Conservation (phyloP, 1,140 invertebrate genomes). For the Homalodisca vitripennis region DNA sequence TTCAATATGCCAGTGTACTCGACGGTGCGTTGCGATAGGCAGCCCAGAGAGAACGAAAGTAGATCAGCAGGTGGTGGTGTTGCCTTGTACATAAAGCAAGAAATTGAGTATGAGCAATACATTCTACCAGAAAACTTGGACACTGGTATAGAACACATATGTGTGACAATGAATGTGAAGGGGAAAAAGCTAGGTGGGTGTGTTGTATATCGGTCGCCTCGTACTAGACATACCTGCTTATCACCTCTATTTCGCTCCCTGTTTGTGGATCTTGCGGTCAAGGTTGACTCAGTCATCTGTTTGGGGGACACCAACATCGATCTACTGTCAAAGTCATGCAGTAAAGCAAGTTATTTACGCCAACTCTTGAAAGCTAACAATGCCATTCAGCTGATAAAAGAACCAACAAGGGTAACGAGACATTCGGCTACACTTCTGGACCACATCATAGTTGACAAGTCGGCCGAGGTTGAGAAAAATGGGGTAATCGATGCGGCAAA, state of each 20-base stretch:
- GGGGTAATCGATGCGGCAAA: neutral
- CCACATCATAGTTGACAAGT: neutral
- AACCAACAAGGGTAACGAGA: neutral
- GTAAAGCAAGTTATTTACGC: neutral
- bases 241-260: neutral
- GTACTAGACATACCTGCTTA: neutral
- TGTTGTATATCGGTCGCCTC: neutral
- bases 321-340: neutral
- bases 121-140: neutral
- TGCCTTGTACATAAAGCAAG: neutral
- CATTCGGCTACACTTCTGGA: neutral
- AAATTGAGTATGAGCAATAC: neutral
- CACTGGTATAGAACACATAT: neutral
- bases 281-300: neutral
- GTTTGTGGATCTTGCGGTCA: neutral
- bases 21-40: neutral
- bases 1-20: neutral
- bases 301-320: neutral
- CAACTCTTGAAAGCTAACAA: neutral
- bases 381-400: neutral
- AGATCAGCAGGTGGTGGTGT: neutral
- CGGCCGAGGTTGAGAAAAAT: neutral
- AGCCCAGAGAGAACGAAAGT: neutral
- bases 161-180: neutral
- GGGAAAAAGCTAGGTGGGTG: neutral